Percentiles rank a stretch among this genome's conserved stretches.
Conservation (phyloP, 2,888 invertebrate genomes). For the Ectobius pallidus region DNA sequence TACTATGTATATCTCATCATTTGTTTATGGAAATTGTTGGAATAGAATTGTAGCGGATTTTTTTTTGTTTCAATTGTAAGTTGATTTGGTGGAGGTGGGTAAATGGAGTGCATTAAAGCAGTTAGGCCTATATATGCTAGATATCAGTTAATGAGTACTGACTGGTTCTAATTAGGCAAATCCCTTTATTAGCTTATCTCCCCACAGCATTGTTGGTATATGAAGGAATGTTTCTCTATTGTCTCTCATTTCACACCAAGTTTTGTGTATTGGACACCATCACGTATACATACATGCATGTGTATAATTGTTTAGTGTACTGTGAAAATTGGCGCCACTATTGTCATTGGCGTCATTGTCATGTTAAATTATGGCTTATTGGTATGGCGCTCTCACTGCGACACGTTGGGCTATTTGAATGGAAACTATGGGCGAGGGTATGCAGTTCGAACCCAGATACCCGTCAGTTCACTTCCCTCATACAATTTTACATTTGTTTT, state of each 20-base stretch:
- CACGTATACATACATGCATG: background rate
- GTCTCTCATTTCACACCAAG: background rate
- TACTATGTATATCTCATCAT: too few species aligned
- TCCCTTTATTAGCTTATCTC: constrained; percentile 4
- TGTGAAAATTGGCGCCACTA: constrained; percentile 5
- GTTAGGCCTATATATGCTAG: background rate
- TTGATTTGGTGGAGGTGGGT: background rate
- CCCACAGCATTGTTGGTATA: background rate
- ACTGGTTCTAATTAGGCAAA: constrained; percentile 12
- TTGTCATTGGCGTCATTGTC: constrained; percentile 5
- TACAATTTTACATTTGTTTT: too few species aligned
- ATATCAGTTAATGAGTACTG: constrained; percentile 16
- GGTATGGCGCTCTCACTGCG: background rate
- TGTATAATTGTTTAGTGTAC: constrained; percentile 20
- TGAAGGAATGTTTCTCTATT: background rate
- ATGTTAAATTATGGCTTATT: constrained; percentile 23
- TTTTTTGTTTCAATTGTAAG: too few species aligned
- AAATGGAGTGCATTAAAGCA: background rate
- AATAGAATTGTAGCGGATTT: too few species aligned
- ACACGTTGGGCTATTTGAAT: background rate
- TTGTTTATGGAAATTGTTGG: too few species aligned
- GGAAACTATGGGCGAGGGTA: background rate
- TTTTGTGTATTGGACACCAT: background rate
- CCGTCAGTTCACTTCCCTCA: too few species aligned
- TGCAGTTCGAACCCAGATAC: background rate